Conservation (phyloP, 2,113 vertebrate genomes). For the Odobenus rosmarus region DNA sequence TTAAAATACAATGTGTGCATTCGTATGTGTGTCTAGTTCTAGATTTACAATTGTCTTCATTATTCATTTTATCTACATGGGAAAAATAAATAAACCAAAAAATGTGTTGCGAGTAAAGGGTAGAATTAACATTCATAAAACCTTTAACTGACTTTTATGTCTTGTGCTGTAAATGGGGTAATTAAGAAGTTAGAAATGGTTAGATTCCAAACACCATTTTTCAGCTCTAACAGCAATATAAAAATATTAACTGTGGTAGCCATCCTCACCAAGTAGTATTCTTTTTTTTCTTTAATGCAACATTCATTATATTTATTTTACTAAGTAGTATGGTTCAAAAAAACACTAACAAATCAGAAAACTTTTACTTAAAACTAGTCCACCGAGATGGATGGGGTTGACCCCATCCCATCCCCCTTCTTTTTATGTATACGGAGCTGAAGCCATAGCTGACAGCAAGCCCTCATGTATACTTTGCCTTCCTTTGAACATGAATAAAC, state of each 20-base stretch:
- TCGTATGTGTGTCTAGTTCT: neutral
- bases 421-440: slow-evolving; percentile 3
- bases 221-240: neutral
- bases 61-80: neutral
- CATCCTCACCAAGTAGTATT: neutral
- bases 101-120: neutral
- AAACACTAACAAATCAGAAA: slow-evolving; percentile 74
- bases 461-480: slow-evolving; percentile 41
- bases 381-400: neutral
- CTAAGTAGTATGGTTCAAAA: slow-evolving; percentile 76
- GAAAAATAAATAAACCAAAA: neutral
- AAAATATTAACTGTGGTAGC: neutral
- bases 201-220: neutral
- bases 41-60: neutral
- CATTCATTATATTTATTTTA: slow-evolving; percentile 79
- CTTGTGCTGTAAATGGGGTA: neutral
- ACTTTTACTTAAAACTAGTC: slow-evolving; percentile 66
- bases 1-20: neutral
- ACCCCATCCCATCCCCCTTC: slow-evolving; percentile 2
- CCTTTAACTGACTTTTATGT: neutral
- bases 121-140: neutral
- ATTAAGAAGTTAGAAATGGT: neutral
- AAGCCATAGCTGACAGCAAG: neutral
- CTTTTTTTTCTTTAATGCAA: neutral
- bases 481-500: slow-evolving; percentile 38